Evolutionary conservation across 1,140 invertebrate genomes (phyloP), one percentile per base, ranked within the genome.

Genomic region (Danaus plexippus): DNA sequence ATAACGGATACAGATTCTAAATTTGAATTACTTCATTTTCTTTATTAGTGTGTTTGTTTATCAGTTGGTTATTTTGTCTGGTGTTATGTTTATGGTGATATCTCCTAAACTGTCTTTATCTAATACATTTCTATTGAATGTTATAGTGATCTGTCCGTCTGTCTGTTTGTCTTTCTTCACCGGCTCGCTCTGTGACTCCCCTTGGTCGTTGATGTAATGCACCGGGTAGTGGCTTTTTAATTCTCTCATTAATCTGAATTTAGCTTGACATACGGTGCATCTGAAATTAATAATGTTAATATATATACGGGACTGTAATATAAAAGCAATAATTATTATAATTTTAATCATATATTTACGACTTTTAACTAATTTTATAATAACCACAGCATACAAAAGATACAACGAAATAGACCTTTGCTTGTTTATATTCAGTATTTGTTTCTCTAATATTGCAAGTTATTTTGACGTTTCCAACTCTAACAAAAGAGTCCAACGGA

Each of bases 191-290:
- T 9, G 52, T 9, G 44, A 50, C 49, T 46, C 56, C 48, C 43
- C 49, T 63, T 8, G 63, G 45, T 67, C 70, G 57, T 75, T 65
- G 11, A 75, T 45, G 56, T 87, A 87, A 57, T 88, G 85, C 0
- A 75, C 59, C 1, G 84, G 85, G 32, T 88, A 88, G 58, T 88
- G 85, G 1, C 75, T 71, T 60, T 87, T 87, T 13, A 88, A 51
- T 53, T 88, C 87, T 7, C 75, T 79, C 40, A 79, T 59, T 0
- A 88, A 69, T 13, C 85, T 67, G 67, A 88, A 88, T 42, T 73
- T 72, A 57, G 77, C 67, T 9, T 73, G 55, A 58, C 86, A 88
- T 10, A 87, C 70, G 44, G 64, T 66, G 13, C 69, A 77, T 42
- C 64, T 77, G 61, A 15, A 69, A 64, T 44, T 18, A 56, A 50